phyloP scores from a whole-genome alignment of 2,797 vertebrate genomes.

The Sebastes umbrosus region DNA sequence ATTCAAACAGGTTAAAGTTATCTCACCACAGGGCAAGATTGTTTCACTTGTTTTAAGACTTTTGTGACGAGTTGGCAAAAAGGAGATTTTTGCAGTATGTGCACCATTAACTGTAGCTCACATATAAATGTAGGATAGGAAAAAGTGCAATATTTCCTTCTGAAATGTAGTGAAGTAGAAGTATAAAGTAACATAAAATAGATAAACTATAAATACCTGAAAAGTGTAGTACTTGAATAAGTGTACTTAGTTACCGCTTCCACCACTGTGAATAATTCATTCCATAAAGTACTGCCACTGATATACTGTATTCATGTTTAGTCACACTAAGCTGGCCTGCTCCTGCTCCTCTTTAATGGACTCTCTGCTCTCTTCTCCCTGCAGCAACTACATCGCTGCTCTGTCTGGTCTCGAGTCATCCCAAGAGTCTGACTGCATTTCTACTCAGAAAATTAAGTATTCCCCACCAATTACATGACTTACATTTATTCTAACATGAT shows the following conservation, averaged over 20 bases:
- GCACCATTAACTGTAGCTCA: neutral
- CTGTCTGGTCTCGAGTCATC: neutral
- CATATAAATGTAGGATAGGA: neutral
- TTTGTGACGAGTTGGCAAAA: neutral
- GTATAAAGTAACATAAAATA: neutral
- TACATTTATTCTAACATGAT: neutral
- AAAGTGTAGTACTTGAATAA: neutral
- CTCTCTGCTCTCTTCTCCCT: constrained; percentile 8
- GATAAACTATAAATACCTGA: neutral
- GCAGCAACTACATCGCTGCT: neutral
- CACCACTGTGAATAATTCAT: neutral
- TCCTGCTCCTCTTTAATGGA: neutral
- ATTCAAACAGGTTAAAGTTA: neutral
- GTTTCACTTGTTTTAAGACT: neutral
- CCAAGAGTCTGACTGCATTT: neutral
- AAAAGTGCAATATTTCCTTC: neutral
- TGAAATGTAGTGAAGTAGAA: neutral
- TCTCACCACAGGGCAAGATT: neutral
- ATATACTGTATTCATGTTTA: constrained; percentile 3
- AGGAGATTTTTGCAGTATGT: neutral
- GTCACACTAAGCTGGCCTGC: neutral
- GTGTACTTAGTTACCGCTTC: neutral
- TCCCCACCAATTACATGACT: neutral
- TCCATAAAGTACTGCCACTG: neutral
- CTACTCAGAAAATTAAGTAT: neutral